Conservation (phyloP, 1,140 invertebrate species). For the Coptotermes formosanus region DNA sequence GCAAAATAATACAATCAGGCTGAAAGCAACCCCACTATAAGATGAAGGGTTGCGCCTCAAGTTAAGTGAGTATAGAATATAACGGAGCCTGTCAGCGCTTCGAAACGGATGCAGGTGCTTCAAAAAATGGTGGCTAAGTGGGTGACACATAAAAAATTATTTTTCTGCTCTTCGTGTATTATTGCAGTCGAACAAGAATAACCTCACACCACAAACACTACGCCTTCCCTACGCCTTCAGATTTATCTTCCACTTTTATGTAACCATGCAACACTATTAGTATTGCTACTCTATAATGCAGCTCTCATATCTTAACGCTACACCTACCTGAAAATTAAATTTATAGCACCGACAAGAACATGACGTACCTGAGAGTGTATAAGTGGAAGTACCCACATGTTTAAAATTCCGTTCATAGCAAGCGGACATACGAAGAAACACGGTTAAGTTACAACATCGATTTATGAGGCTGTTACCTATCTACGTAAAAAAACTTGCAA, state of each 20-base stretch:
- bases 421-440: too few species aligned
- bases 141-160: constrained; percentile 16
- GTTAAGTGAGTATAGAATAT: neutral
- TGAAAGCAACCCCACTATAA: too few species aligned
- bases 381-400: too few species aligned
- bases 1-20: too few species aligned
- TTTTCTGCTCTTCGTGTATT: neutral
- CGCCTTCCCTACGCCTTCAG: neutral
- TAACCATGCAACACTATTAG: neutral
- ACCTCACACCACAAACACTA: neutral
- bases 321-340: neutral
- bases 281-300: neutral
- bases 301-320: neutral
- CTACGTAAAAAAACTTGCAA: too few species aligned
- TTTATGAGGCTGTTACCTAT: too few species aligned
- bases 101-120: constrained; percentile 3
- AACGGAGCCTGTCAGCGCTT: neutral
- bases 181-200: constrained; percentile 2
- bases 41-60: neutral
- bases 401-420: too few species aligned
- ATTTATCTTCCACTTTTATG: constrained; percentile 9
- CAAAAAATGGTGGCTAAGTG: constrained; percentile 6
- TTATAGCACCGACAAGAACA: neutral
- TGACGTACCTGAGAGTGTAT: too few species aligned
- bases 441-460: too few species aligned